phyloP scores from a whole-genome alignment of 2,113 vertebrate species.

The Climacteris rufus region DNA sequence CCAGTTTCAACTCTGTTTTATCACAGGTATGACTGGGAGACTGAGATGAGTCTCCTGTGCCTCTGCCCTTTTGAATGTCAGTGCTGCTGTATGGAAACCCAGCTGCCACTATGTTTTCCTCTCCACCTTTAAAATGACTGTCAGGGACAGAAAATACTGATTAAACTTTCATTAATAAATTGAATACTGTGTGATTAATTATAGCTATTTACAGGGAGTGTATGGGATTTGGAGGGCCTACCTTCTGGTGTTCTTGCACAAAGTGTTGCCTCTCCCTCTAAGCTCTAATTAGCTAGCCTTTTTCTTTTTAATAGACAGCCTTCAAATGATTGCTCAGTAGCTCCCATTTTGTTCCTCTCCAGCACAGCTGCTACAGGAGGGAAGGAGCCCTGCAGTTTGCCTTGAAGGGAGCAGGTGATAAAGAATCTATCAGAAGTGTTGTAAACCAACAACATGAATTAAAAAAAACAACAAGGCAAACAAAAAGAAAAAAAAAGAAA shows the following conservation, averaged over 20 bases:
- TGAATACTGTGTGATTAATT: constrained; percentile 41
- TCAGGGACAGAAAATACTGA: constrained; percentile 38
- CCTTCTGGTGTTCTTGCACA: constrained; percentile 45
- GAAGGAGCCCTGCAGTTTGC: background rate
- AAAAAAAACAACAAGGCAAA: no score
- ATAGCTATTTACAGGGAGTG: constrained; percentile 31
- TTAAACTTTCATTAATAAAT: constrained; percentile 65
- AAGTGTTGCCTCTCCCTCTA: constrained; percentile 23
- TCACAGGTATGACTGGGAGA: background rate
- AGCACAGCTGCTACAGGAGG: constrained; percentile 26
- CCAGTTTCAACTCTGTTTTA: background rate
- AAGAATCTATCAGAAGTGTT: background rate
- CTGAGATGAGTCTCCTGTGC: background rate
- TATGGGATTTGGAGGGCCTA: constrained; percentile 23
- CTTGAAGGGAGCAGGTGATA: background rate
- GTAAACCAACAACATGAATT: background rate
- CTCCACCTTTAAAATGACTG: background rate
- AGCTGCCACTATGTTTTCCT: constrained; percentile 33
- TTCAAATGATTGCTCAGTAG: constrained; percentile 5
- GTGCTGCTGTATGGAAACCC: background rate
- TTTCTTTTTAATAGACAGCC: constrained; percentile 4
- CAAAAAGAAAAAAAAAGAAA: background rate
- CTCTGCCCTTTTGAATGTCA: background rate
- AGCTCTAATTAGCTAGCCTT: constrained; percentile 23
- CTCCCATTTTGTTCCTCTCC: constrained; percentile 18